Evolutionary conservation across 2,113 vertebrate species (phyloP), one percentile per base, ranked within the genome.

Genomic region (Sceloporus undulatus): DNA sequence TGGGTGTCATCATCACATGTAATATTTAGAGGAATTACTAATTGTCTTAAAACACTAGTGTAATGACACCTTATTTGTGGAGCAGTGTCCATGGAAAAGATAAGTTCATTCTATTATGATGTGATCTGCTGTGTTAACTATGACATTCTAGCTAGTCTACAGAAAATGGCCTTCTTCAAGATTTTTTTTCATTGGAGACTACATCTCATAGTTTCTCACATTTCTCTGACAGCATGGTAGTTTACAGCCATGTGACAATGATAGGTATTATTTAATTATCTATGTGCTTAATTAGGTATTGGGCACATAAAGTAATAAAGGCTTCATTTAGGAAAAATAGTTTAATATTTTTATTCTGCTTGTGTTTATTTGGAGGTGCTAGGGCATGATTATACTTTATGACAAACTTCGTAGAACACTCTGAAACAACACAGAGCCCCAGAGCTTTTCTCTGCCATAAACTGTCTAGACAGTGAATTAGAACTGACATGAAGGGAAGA

Each of bases 371-470:
- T 90, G 11, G 34, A 88, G 86, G 94, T 91, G 52, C 76, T 0
- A 27, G 87, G 85, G 74, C 80, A 81, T 89, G 89, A 74, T 91
- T 74, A 34, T 88, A 40, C 82, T 4, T 65, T 90, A 9, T 91
- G 83, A 92, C 88, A 91, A 92, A 78, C 8, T 90, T 93, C 89
- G 65, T 38, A 90, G 89, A 93, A 93, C 79, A 89, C 75, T 42
- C 89, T 83, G 54, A 8, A 88, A 79, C 87, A 66, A 70, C 70
- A 34, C 68, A 16, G 79, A 40, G 25, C 19, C 83, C 95, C 40
- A 80, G 29, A 86, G 74, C 54, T 10, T 18, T 83, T 4, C 27
- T 71, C 27, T 84, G 27, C 48, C 29, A 84, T n/a, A 56, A 42
- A 29, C n/a, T 85, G 85, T 9, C 78, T 93, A 92, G 73, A 81